Evolutionary conservation across 2,113 vertebrate genomes (phyloP).

Genomic region (Odobenus rosmarus): DNA sequence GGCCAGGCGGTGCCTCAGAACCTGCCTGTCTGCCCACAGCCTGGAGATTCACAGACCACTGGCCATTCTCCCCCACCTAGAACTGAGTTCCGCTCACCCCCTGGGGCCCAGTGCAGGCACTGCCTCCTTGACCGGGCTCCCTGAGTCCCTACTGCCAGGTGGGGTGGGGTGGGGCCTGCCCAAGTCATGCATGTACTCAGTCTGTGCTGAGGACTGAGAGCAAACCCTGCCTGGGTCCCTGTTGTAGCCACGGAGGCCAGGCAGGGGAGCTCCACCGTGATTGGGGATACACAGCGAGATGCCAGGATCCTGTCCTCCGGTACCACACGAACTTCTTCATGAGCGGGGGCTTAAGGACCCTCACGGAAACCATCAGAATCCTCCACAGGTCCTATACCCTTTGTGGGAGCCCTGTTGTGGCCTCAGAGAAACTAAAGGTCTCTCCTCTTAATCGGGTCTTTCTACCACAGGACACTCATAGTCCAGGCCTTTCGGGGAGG

Average conservation of each 20-base stretch:
- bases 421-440: neutral
- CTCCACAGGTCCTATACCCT: accelerated
- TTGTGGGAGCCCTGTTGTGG: neutral
- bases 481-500: neutral
- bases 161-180: neutral
- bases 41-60: neutral
- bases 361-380: neutral
- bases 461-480: neutral
- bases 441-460: neutral
- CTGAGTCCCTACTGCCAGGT: neutral
- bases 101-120: neutral
- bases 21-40: neutral
- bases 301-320: neutral
- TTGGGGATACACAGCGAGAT: neutral
- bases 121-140: neutral
- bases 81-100: neutral
- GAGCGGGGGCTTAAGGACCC: no score
- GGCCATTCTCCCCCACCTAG: neutral
- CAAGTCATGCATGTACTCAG: neutral
- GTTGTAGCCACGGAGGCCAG: neutral
- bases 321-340: neutral
- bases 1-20: neutral
- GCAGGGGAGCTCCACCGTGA: accelerated
- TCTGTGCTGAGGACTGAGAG: neutral
- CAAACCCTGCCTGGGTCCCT: neutral